These are phyloP conservation scores for Sebastes nivosus DNA, from an alignment of 2,797 vertebrate genomes.

Conservation along the genomic window DNA sequence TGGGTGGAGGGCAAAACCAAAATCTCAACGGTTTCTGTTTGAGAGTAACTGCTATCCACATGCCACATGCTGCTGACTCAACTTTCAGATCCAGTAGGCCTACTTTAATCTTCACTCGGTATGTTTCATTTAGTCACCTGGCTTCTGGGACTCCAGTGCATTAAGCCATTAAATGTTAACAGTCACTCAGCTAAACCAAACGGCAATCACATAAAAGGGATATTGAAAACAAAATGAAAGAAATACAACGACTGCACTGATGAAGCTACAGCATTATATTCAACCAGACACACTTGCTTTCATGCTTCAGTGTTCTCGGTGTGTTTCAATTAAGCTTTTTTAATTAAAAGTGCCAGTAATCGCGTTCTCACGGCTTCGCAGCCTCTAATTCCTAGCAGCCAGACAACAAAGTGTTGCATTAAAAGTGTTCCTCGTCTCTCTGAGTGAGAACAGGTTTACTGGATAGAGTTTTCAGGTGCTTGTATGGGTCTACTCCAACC, in stretches of 20 bases:
- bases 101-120: background rate
- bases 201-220: background rate
- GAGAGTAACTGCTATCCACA: background rate
- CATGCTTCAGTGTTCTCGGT: background rate
- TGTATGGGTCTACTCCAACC: conserved; percentile 25
- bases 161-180: background rate
- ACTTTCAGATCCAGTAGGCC: background rate
- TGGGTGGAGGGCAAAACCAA: background rate
- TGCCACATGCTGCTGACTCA: background rate
- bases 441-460: conserved; percentile 4
- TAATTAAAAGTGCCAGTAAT: conserved; percentile 42
- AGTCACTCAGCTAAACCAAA: background rate
- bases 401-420: conserved; percentile 25
- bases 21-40: background rate
- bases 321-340: conserved; percentile 9
- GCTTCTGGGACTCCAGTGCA: background rate
- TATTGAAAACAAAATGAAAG: background rate
- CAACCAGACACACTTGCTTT: background rate
- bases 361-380: conserved; percentile 6
- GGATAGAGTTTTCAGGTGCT: conserved; percentile 20
- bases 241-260: background rate
- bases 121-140: background rate
- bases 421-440: background rate
- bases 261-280: background rate
- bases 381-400: conserved; percentile 7